These are phyloP conservation scores for Orientallactaga sibirica DNA, from an alignment of 2,797 vertebrate genomes.

Conservation along the genomic window DNA sequence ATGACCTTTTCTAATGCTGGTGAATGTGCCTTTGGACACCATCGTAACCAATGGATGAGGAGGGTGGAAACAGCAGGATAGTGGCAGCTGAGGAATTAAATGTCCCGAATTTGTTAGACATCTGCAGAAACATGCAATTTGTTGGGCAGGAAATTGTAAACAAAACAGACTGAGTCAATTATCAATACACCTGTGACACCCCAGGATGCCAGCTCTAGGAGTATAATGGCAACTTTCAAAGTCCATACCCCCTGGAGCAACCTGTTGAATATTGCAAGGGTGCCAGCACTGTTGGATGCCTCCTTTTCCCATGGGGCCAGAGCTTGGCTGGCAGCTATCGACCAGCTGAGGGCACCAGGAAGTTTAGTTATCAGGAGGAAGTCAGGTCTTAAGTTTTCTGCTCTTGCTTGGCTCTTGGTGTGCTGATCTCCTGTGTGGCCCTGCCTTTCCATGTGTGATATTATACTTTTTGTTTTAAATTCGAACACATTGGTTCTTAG, in stretches of 20 bases:
- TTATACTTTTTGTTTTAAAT: neutral
- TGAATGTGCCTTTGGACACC: conserved; percentile 74
- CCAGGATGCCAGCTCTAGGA: conserved; percentile 72
- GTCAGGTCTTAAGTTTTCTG: neutral
- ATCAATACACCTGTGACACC: conserved; percentile 82
- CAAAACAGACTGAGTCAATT: conserved; percentile 86
- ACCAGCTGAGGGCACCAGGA: neutral
- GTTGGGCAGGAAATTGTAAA: conserved; percentile 82
- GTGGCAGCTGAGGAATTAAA: conserved; percentile 77
- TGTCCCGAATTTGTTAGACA: conserved; percentile 81
- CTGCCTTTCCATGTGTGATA: neutral
- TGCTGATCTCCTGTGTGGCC: neutral
- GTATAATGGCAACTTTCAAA: conserved; percentile 71
- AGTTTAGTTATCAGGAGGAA: neutral
- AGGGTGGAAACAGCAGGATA: conserved; percentile 75
- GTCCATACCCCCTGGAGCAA: conserved; percentile 63
- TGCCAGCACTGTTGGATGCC: conserved; percentile 49
- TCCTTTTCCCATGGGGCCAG: conserved; percentile 51
- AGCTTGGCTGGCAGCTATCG: conserved; percentile 43
- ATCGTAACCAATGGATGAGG: conserved; percentile 64
- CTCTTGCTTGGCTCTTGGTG: neutral
- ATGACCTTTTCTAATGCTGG: conserved; percentile 71
- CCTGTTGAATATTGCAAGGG: conserved; percentile 73
- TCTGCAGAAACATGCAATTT: conserved; percentile 80
- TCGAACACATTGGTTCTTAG: neutral